Conservation (phyloP, 2,888 invertebrate genomes). For the Drosophila merina region DNA sequence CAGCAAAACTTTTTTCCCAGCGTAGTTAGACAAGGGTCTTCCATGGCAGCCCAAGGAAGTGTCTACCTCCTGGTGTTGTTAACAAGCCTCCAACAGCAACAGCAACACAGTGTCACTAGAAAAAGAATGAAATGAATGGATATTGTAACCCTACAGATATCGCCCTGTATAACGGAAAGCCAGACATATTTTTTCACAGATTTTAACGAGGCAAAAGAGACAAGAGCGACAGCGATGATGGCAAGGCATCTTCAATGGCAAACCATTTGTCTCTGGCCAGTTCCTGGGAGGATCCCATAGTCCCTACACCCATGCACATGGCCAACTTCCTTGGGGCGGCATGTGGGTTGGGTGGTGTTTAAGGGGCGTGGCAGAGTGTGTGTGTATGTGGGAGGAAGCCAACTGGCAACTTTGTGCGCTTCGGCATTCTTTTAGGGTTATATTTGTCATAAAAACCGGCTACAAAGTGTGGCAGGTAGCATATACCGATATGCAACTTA, state of each 20-base stretch:
- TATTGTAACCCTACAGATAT: constrained; percentile 73
- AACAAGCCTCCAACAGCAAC: constrained; percentile 58
- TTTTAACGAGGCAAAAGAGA: constrained; percentile 60
- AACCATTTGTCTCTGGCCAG: constrained; percentile 58
- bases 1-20: neutral
- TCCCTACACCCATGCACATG: neutral
- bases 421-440: constrained; percentile 33
- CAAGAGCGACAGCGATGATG: constrained; percentile 19
- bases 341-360: constrained; percentile 29
- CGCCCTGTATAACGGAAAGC: constrained; percentile 64
- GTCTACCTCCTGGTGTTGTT: constrained; percentile 61
- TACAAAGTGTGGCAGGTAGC: constrained; percentile 67
- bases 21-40: constrained; percentile 8
- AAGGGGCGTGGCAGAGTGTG: constrained; percentile 25
- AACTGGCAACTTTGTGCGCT: constrained; percentile 56
- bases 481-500: constrained; percentile 33
- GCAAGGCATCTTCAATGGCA: constrained; percentile 49
- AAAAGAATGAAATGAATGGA: constrained; percentile 54
- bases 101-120: constrained; percentile 24
- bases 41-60: constrained; percentile 42
- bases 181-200: constrained; percentile 66
- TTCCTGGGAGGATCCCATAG: constrained; percentile 26
- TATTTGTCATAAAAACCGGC: constrained; percentile 78
- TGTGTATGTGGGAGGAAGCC: neutral
- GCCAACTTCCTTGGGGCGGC: constrained; percentile 1